Evolutionary conservation across 2,888 invertebrate genomes (phyloP).

Genomic region (Dynastes tityus): DNA sequence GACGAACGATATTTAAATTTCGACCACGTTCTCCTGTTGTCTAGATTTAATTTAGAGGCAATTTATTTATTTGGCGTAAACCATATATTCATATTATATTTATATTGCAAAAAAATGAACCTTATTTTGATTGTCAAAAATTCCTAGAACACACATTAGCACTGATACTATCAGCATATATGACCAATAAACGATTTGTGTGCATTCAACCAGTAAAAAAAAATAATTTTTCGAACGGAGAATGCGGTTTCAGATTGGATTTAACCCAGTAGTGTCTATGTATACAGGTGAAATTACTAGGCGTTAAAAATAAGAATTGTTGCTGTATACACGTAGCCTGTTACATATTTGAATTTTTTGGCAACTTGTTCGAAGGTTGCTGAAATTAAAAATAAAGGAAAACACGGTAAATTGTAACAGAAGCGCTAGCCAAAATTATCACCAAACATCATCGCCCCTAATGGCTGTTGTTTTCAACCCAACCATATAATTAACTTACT

Average conservation of each 20-base stretch:
- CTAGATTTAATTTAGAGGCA: too few relatives aligned
- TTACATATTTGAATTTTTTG: slow-evolving; percentile 58
- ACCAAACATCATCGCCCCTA: slow-evolving; percentile 10
- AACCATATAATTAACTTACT: background rate
- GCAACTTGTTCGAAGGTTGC: slow-evolving; percentile 55
- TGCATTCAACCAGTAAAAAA: background rate
- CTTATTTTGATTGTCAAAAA: too few relatives aligned
- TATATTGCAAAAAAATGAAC: too few relatives aligned
- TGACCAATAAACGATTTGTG: too few relatives aligned
- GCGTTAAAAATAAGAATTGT: slow-evolving; percentile 52
- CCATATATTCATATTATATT: too few relatives aligned
- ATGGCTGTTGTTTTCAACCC: slow-evolving; percentile 23
- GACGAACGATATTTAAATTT: too few relatives aligned
- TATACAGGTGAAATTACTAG: slow-evolving; percentile 14
- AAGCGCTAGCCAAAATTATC: slow-evolving; percentile 23
- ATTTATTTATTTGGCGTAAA: too few relatives aligned
- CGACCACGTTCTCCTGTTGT: too few relatives aligned
- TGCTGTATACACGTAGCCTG: slow-evolving; percentile 54
- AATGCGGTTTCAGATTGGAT: background rate
- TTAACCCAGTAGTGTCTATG: background rate
- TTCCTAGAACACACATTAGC: too few relatives aligned
- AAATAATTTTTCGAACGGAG: background rate
- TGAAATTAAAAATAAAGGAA: slow-evolving; percentile 55
- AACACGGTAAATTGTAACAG: slow-evolving; percentile 45
- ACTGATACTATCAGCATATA: too few relatives aligned